Percentiles rank a stretch among this genome's conserved stretches.
Evolutionary conservation across 2,113 vertebrate species (phyloP).

Genomic region (Oenanthe oenanthe): DNA sequence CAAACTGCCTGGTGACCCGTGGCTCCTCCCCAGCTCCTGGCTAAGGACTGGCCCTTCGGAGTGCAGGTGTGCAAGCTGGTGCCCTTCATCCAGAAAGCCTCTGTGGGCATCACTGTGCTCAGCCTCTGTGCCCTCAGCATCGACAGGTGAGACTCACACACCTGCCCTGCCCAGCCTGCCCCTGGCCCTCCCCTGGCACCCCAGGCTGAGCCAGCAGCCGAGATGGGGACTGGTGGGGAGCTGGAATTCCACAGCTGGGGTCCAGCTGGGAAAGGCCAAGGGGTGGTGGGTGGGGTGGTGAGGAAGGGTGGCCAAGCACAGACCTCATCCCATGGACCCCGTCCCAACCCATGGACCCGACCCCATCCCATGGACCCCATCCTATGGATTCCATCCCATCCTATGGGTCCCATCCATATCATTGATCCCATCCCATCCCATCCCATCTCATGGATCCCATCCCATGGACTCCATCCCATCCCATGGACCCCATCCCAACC

Average conservation of each 20-base stretch:
- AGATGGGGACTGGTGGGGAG: background rate
- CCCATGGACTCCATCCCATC: too few relatives aligned
- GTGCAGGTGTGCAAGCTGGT: constrained; percentile 87
- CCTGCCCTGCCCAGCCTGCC: background rate
- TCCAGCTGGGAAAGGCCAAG: background rate
- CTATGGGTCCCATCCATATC: too few relatives aligned
- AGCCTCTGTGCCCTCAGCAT: constrained; percentile 91
- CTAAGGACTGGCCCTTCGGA: constrained; percentile 89
- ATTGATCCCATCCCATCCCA: too few relatives aligned
- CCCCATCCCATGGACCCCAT: too few relatives aligned
- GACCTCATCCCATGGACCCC: background rate
- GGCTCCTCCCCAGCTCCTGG: constrained; percentile 77
- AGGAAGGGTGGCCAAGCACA: background rate
- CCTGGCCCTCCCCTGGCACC: rapidly evolving
- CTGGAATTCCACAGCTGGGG: background rate
- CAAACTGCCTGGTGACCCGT: background rate
- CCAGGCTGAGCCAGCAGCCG: background rate
- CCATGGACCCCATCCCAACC: too few relatives aligned
- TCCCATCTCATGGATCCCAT: background rate
- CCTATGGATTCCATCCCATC: background rate
- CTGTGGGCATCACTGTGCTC: constrained; percentile 89
- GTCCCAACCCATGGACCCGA: background rate
- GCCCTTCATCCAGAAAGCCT: constrained; percentile 90
- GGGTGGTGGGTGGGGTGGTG: background rate
- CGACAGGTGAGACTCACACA: constrained; percentile 79